These are phyloP conservation scores for Agrochola macilenta DNA, from an alignment of 2,888 invertebrate genomes.

Conservation along the genomic window DNA sequence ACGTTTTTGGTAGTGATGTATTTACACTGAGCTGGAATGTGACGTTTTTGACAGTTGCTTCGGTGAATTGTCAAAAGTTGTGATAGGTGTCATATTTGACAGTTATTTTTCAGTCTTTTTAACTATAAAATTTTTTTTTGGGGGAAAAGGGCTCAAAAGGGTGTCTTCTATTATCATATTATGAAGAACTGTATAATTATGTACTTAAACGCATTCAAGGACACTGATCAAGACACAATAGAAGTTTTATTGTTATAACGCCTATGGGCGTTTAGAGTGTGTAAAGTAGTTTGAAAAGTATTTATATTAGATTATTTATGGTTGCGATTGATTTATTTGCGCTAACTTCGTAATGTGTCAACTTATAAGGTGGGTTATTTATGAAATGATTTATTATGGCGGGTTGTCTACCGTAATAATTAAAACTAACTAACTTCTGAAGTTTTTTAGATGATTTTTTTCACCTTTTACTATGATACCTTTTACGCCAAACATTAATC, in stretches of 20 bases:
- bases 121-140: too few relatives aligned
- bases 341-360: neutral
- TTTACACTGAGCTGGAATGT: conserved; percentile 3
- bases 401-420: neutral
- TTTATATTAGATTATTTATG: neutral
- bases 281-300: too few relatives aligned
- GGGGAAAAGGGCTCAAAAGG: too few relatives aligned
- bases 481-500: conserved; percentile 38
- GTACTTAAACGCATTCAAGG: too few relatives aligned
- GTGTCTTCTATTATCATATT: neutral
- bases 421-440: conserved; percentile 6
- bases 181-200: neutral
- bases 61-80: conserved; percentile 11
- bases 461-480: conserved; percentile 4
- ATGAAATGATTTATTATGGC: conserved; percentile 7
- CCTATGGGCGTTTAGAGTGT: too few relatives aligned
- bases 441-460: neutral
- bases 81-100: conserved; percentile 2
- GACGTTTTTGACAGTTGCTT: conserved; percentile 30
- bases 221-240: too few relatives aligned
- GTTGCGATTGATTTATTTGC: neutral
- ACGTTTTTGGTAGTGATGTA: conserved; percentile 27
- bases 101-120: conserved; percentile 6
- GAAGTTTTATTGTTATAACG: too few relatives aligned
- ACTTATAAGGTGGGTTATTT: neutral